These are phyloP conservation scores for Neopelma chrysocephalum DNA, from an alignment of 2,797 vertebrate genomes.

Conservation along the genomic window DNA sequence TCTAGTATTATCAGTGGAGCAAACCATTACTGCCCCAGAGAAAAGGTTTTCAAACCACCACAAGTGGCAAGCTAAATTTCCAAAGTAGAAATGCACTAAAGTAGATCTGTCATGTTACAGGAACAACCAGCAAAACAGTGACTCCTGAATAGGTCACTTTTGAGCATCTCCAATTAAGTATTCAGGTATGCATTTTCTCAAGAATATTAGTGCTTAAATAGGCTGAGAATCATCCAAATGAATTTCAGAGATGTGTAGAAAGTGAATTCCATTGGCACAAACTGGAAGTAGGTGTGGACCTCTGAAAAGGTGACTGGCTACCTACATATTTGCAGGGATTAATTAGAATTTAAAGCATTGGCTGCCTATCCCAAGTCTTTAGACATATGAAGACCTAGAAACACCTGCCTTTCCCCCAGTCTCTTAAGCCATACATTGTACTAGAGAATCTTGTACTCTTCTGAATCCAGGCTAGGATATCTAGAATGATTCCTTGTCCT, in stretches of 20 bases:
- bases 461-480: not conserved
- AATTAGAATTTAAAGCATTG: not conserved
- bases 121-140: not conserved
- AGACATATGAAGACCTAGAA: not conserved
- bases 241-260: not conserved
- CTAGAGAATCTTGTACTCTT: not conserved
- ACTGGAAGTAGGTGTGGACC: not conserved
- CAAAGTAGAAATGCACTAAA: not conserved
- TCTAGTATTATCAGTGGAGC: too few relatives aligned
- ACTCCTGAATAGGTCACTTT: not conserved
- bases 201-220: not conserved
- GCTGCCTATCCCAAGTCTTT: not conserved
- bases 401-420: not conserved
- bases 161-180: not conserved
- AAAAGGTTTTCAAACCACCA: too few relatives aligned
- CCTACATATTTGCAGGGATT: not conserved
- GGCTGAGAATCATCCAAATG: not conserved
- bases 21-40: too few relatives aligned
- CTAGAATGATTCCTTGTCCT: not conserved
- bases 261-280: not conserved
- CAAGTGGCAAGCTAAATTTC: not conserved
- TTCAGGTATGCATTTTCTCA: not conserved
- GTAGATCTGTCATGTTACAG: not conserved
- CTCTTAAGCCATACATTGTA: not conserved
- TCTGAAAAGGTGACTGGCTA: not conserved